Evolutionary conservation across 2,888 invertebrate genomes (phyloP), one percentile per base, ranked within the genome.

Genomic region (Bhutanitis thaidina): DNA sequence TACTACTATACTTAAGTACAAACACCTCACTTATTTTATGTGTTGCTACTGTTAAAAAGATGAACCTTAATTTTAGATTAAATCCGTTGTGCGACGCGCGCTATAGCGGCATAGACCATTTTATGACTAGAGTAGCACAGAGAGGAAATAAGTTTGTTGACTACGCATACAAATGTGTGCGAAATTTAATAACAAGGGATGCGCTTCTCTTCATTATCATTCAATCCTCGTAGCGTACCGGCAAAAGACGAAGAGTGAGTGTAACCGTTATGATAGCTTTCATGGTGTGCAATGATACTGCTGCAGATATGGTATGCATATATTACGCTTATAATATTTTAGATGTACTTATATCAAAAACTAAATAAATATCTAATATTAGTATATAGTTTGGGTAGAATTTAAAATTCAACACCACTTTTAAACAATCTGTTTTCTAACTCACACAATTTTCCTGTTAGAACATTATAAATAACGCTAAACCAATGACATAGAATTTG

Each of bases 201-300:
- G 58, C 60, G 53, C 59, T 58, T 56, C 52, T 62, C 67, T 75
- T 57, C 73, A 81, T 85, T 81, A 75, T 62, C 78, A 85, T 86
- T 82, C 85, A 69, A 64, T 63, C 69, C 69, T 69, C 71, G 77
- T 69, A 65, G 64, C 60, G 57, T 74, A 71, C 74, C 75, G 71
- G 71, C 65, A 61, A 57, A 57, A 49, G 44, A 50, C 43, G 56
- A 46, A 38, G 50, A 55, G 47, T 52, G 53, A 43, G 20, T 47
- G 46, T 52, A 43, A 53, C 53, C 54, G 58, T 56, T 54, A 55
- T 46, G 12, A 36, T 41, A 45, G 35, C 15, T 40, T 45, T 35
- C 43, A 5, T 48, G 32, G 38, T 20, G 12, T 25, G 37, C n/a
- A n/a, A n/a, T n/a, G n/a, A n/a, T n/a, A n/a, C n/a, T n/a, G n/a